Percentiles rank a stretch among this genome's conserved stretches.
Evolutionary conservation across 2,888 invertebrate species (phyloP).

Genomic region (Geotrupes spiniger): DNA sequence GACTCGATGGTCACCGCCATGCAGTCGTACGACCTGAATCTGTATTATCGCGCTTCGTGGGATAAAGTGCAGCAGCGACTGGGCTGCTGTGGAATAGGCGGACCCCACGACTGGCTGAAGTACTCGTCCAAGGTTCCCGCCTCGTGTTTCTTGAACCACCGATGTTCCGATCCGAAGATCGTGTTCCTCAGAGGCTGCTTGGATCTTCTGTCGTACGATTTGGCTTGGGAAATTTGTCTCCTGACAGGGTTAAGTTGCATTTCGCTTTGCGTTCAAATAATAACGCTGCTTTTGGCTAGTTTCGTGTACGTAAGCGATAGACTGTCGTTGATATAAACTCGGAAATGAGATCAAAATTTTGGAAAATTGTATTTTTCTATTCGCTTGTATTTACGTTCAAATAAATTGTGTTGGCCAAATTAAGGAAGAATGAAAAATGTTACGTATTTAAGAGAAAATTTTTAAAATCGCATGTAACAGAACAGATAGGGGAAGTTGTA

Average conservation of each 20-base stretch:
- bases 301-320: slow-evolving; percentile 21
- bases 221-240: slow-evolving; percentile 27
- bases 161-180: slow-evolving; percentile 7
- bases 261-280: slow-evolving; percentile 21
- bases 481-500: too few relatives aligned
- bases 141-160: slow-evolving; percentile 22
- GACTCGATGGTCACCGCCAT: slow-evolving; percentile 20
- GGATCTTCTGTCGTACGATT: slow-evolving; percentile 24
- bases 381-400: too few relatives aligned
- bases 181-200: slow-evolving; percentile 24
- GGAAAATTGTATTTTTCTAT: too few relatives aligned
- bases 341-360: too few relatives aligned
- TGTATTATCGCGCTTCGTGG: slow-evolving; percentile 21
- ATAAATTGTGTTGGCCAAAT: too few relatives aligned
- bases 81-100: slow-evolving; percentile 28
- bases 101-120: slow-evolving; percentile 22
- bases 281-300: slow-evolving; percentile 19
- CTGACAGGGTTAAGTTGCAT: slow-evolving; percentile 24
- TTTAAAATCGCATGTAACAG: too few relatives aligned
- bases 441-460: too few relatives aligned
- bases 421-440: too few relatives aligned
- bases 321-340: too few relatives aligned
- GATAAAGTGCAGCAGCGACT: slow-evolving; percentile 25
- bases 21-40: slow-evolving; percentile 14
- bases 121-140: slow-evolving; percentile 19